A percentile compares a stretch with the other conserved stretches of the same genome.
phyloP scores from a whole-genome alignment of 2,797 vertebrate species.

The Amazona ochrocephala region DNA sequence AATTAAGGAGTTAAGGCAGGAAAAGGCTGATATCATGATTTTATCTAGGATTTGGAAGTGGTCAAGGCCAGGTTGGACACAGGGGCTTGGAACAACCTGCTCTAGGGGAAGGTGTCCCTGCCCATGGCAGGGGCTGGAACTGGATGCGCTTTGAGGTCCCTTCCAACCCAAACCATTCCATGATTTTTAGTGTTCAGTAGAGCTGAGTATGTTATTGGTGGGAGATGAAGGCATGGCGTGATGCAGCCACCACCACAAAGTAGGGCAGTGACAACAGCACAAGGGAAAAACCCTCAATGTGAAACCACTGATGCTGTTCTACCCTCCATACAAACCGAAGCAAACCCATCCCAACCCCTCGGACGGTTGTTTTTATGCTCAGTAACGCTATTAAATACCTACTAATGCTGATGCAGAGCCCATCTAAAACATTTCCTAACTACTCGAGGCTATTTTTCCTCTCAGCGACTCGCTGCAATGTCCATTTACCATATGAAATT shows the following conservation, averaged over 20 bases:
- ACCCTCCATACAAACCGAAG: background rate
- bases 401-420: background rate
- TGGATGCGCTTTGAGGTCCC: background rate
- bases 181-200: background rate
- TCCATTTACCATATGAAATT: background rate
- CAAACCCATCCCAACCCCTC: background rate
- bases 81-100: background rate
- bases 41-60: background rate
- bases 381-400: background rate
- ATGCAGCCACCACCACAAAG: background rate
- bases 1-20: background rate
- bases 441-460: constrained; percentile 12
- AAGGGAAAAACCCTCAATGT: background rate
- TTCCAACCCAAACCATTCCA: background rate
- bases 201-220: background rate
- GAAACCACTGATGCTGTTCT: background rate
- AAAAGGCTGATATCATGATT: background rate
- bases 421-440: background rate
- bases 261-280: background rate
- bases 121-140: background rate
- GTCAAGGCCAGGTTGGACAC: background rate
- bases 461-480: background rate
- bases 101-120: background rate
- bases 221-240: background rate
- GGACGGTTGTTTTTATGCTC: background rate